These are phyloP conservation scores for Willisornis vidua DNA, from an alignment of 2,113 vertebrate species.

Conservation along the genomic window DNA sequence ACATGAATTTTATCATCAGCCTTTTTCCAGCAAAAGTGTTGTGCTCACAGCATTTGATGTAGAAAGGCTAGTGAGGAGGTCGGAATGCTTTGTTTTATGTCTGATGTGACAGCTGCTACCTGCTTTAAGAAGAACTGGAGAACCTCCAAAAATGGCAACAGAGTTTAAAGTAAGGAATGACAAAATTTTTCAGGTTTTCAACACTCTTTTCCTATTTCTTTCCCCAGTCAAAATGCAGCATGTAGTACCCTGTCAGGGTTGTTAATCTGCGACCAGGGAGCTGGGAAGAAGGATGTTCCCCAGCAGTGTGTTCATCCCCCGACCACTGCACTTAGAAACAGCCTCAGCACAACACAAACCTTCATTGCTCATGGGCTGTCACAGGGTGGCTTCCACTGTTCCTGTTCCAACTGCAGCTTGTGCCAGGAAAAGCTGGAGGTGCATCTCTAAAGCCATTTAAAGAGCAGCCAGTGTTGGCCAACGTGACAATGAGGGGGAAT, in stretches of 20 bases:
- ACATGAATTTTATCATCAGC: neutral
- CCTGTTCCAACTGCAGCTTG: neutral
- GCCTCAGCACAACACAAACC: neutral
- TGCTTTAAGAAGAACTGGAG: neutral
- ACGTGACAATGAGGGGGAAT: neutral
- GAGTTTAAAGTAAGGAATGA: neutral
- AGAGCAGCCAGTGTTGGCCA: constrained; percentile 4
- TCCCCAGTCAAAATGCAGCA: neutral
- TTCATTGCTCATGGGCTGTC: neutral
- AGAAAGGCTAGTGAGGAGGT: neutral
- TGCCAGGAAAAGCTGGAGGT: neutral
- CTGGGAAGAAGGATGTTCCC: constrained; percentile 24
- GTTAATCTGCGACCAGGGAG: constrained; percentile 26
- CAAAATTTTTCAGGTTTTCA: neutral
- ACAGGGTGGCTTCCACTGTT: neutral
- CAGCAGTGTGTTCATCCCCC: constrained; percentile 57
- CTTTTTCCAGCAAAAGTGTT: neutral
- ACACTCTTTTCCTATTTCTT: neutral
- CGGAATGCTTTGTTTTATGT: neutral
- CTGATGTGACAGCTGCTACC: constrained; percentile 22
- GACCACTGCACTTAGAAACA: neutral
- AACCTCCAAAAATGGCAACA: neutral
- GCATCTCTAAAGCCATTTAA: neutral
- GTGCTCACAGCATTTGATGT: neutral
- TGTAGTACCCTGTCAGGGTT: neutral